These are phyloP conservation scores for Tipula lateralis DNA, from an alignment of 2,888 invertebrate genomes.

Conservation along the genomic window DNA sequence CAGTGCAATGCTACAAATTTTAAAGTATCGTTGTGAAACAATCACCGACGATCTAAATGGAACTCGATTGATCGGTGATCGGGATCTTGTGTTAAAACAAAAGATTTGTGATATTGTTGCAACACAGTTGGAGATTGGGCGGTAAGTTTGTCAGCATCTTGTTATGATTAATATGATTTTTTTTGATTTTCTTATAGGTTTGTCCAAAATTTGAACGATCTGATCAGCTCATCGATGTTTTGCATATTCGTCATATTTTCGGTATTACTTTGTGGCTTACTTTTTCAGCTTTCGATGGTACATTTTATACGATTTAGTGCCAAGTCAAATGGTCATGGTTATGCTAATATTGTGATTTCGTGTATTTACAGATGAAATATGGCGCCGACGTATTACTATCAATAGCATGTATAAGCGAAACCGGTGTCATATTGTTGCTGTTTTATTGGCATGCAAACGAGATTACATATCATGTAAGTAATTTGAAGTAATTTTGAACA, in stretches of 20 bases:
- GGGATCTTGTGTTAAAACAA: neutral
- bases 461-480: constrained; percentile 30
- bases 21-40: constrained; percentile 19
- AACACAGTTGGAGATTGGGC: neutral
- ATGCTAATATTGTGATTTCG: neutral
- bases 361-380: neutral
- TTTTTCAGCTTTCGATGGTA: constrained; percentile 30
- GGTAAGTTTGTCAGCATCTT: neutral
- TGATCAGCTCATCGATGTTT: constrained; percentile 31
- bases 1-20: constrained; percentile 3
- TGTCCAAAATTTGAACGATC: neutral
- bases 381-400: neutral
- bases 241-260: constrained; percentile 32
- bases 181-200: neutral
- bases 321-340: too few relatives aligned
- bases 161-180: neutral
- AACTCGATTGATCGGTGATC: neutral
- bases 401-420: constrained; percentile 25
- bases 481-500: neutral
- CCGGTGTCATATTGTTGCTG: constrained; percentile 30
- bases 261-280: constrained; percentile 29
- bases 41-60: neutral
- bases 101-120: neutral
- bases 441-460: constrained; percentile 34
- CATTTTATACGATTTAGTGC: neutral